Evolutionary conservation across 2,797 vertebrate genomes (phyloP).

Genomic region (Tragelaphus eurycerus): DNA sequence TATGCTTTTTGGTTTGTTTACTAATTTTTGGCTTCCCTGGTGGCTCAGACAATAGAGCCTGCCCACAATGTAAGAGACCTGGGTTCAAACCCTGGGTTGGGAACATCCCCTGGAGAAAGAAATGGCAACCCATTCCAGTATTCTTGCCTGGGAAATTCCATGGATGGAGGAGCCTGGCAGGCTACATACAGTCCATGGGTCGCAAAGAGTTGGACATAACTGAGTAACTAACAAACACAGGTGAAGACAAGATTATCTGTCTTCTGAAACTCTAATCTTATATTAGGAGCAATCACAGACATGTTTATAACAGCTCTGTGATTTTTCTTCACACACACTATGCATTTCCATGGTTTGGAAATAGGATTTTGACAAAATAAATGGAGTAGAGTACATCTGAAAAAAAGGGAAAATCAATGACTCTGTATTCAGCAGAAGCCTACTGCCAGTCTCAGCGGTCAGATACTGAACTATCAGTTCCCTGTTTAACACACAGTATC

Average conservation of each 20-base stretch:
- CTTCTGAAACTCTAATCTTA: background rate
- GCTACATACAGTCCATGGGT: background rate
- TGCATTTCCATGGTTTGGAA: background rate
- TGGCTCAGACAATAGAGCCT: background rate
- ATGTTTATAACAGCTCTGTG: background rate
- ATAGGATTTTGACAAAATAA: background rate
- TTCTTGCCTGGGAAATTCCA: background rate
- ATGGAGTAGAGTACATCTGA: background rate
- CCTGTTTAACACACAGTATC: background rate
- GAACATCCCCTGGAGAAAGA: background rate
- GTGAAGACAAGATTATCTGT: background rate
- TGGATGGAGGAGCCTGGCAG: background rate
- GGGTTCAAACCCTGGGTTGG: background rate
- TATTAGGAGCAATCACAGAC: background rate
- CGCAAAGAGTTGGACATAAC: fast-evolving
- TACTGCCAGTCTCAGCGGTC: background rate
- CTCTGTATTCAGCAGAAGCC: background rate
- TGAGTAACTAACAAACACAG: background rate
- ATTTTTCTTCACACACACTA: background rate
- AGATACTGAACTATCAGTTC: background rate
- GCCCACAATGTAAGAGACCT: background rate
- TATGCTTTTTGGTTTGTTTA: background rate
- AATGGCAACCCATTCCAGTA: background rate
- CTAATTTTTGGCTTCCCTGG: background rate
- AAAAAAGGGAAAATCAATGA: background rate